Base-by-base conservation (phyloP, 2,888 invertebrate species). In the Cistogaster globosa region DNA sequence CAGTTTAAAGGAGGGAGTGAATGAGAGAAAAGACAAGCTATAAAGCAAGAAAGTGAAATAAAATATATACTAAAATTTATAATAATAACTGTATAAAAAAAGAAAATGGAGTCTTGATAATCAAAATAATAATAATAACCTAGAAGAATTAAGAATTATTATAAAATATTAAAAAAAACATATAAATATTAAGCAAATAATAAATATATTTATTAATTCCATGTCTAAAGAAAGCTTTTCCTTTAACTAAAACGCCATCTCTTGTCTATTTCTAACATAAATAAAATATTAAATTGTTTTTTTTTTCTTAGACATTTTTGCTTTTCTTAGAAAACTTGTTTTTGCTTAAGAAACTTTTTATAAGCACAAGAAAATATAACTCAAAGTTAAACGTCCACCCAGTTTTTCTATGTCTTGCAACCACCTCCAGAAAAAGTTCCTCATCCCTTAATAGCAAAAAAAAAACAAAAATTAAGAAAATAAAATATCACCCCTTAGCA, bases 391-490 rank as follows among this genome's bases (percentile, higher is more conserved):
- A 42, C 20, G 67, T 45, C 81, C 71, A 76, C 81, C 81, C 18
- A 51, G 22, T 45, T 48, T n/a, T 60, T 36, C 18, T 58, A 20
- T 16, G 14, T 3, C 42, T 42, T 42, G 4, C 4, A 26, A 42
- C 42, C 67, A 71, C 60, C 75, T 42, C 67, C 16, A 51, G 51
- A 38, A 57, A 88, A 88, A 88, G 88, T 88, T 88, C 80, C 86
- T 87, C 88, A 88, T 71, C 68, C 87, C 84, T 62, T 58, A 45
- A 53, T 48, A 26, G 26, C 45, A 76, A 26, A 63, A 74, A 32
- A 0, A 1, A 20, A 16, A 22, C 85, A 16, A 38, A 86, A 3
- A 32, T 0, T 8, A 32, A 58, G 48, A 5, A 76, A 57, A n/a
- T n/a, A n/a, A n/a, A n/a, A n/a, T n/a, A n/a, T n/a, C 71, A 78